Evolutionary conservation across 2,888 invertebrate genomes (phyloP).

Genomic region (Eristalis intricaria): DNA sequence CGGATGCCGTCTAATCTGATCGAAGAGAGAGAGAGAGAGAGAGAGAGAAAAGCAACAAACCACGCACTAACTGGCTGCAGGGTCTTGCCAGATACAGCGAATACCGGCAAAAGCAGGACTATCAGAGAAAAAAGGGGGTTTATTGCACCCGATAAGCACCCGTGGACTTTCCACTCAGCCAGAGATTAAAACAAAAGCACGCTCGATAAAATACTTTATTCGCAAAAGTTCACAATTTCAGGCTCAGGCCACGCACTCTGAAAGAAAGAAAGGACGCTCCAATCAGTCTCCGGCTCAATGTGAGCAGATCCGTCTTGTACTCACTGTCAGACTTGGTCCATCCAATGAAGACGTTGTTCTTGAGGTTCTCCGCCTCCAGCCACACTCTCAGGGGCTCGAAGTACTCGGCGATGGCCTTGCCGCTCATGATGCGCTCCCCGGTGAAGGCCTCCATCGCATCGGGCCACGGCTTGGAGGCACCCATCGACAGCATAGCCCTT

Average conservation of each 20-base stretch:
- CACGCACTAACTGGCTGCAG: not conserved
- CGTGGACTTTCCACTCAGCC: not conserved
- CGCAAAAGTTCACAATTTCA: not conserved
- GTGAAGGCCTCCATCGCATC: conserved; percentile 92
- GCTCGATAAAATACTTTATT: not conserved
- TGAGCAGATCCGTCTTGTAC: conserved; percentile 39
- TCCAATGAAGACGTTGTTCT: conserved; percentile 85
- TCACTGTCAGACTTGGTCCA: conserved; percentile 83
- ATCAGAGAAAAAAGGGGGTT: not conserved
- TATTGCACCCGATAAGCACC: not conserved
- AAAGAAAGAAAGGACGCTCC: not conserved
- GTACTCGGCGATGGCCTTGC: conserved; percentile 89
- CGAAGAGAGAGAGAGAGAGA: too few relatives aligned
- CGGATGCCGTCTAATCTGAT: not conserved
- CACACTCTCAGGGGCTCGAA: conserved; percentile 90
- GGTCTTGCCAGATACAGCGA: not conserved
- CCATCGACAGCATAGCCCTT: conserved; percentile 87
- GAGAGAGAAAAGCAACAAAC: not conserved
- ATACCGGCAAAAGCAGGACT: not conserved
- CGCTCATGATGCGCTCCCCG: conserved; percentile 89
- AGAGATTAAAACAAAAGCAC: not conserved
- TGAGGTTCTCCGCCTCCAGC: conserved; percentile 87
- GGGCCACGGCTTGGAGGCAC: conserved; percentile 89
- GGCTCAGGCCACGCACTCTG: not conserved
- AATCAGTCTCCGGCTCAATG: not conserved